These are phyloP conservation scores for Alosa alosa DNA, from an alignment of 2,113 vertebrate species.

Conservation along the genomic window DNA sequence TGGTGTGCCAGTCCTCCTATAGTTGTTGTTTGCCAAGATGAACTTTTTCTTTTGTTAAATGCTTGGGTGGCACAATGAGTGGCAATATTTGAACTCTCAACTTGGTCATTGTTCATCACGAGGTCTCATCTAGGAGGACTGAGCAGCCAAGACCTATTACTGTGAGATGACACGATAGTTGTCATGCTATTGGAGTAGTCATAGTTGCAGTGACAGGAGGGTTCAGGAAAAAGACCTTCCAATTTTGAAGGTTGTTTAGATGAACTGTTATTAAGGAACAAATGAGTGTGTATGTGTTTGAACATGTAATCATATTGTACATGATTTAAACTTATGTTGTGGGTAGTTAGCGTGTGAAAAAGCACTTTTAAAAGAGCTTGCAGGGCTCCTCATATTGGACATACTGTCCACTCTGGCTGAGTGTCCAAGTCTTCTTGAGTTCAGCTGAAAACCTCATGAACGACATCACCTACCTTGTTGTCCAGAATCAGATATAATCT, in stretches of 20 bases:
- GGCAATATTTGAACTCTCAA: not conserved
- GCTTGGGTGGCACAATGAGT: not conserved
- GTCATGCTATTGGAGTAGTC: not conserved
- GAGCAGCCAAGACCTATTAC: not conserved
- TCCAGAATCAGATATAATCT: conserved; percentile 1
- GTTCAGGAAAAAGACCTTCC: not conserved
- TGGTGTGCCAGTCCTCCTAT: conserved; percentile 1
- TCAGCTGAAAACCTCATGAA: conserved; percentile 4
- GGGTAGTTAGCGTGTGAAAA: not conserved
- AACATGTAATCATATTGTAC: not conserved
- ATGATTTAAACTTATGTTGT: not conserved
- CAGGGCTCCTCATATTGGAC: not conserved
- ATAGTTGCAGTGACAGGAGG: not conserved
- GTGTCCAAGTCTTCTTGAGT: not conserved
- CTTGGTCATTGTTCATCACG: not conserved
- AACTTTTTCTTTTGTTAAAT: not conserved
- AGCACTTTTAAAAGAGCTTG: conserved; percentile 1
- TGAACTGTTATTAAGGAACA: not conserved
- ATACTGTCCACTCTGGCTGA: not conserved
- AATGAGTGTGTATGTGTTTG: not conserved
- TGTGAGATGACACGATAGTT: not conserved
- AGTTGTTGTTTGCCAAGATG: not conserved
- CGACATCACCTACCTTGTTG: not conserved
- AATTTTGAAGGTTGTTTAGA: not conserved
- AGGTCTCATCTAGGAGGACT: not conserved